A percentile compares a stretch with the other conserved stretches of the same genome.
phyloP scores from a whole-genome alignment of 2,797 vertebrate genomes.

The Pogoniulus pusillus region DNA sequence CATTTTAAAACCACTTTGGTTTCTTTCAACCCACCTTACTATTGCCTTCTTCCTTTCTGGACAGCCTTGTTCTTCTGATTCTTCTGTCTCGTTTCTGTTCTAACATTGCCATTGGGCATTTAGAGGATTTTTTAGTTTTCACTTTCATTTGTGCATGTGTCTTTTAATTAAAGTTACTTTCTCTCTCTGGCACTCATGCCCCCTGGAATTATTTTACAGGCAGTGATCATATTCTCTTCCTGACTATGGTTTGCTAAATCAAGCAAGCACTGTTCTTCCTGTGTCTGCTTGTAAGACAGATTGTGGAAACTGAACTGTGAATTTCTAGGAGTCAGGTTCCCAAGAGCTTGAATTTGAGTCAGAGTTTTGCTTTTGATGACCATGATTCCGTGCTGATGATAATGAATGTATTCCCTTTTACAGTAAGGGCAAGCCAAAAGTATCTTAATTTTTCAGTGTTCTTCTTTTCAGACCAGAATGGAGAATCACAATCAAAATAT shows the following conservation, averaged over 20 bases:
- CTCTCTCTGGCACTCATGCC: neutral
- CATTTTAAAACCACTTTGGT: neutral
- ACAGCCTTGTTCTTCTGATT: neutral
- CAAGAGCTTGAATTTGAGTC: neutral
- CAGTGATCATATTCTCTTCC: neutral
- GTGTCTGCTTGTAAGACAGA: neutral
- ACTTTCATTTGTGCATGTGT: neutral
- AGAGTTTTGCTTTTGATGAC: neutral
- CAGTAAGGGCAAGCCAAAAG: neutral
- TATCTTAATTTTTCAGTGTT: neutral
- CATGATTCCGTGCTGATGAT: neutral
- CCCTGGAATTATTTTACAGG: slow-evolving; percentile 12
- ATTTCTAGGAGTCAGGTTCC: slow-evolving; percentile 4
- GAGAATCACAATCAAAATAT: neutral
- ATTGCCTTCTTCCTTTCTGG: neutral
- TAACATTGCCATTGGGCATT: neutral
- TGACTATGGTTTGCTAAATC: slow-evolving; percentile 10
- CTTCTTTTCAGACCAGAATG: neutral
- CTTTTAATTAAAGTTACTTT: slow-evolving; percentile 58
- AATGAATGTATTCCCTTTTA: neutral
- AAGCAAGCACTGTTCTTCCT: slow-evolving; percentile 2
- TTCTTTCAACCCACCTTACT: neutral
- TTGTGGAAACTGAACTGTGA: slow-evolving; percentile 17
- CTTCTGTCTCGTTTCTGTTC: neutral
- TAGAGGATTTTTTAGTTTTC: neutral